Evolutionary conservation across 2,113 vertebrate genomes (phyloP), one percentile per base, ranked within the genome.

Genomic region (Nyctibius bracteatus): DNA sequence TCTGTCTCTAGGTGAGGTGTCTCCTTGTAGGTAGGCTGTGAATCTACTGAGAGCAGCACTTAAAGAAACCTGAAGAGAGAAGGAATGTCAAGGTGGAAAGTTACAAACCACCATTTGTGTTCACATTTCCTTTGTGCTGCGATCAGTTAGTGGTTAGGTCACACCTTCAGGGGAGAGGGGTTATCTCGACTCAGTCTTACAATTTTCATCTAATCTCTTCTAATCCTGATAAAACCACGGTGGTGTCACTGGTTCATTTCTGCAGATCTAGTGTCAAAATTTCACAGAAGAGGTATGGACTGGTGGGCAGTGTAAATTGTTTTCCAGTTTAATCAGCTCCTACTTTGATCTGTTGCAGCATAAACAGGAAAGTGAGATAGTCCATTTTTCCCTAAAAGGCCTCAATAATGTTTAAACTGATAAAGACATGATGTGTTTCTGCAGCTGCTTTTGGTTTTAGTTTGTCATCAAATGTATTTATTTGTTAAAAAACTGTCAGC

Each of bases 381-480:
- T 10, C 35, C 23, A 3, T 35, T 70, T 73, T 46, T 3, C 16
- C 43, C 18, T 52, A 2, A 27, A 78, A 58, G 41, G 28, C 24
- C 8, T 18, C 30, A n/a, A 51, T 65, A 46, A 86, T 8, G 8
- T 55, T 81, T 47, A 19, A 80, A 46, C 4, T 71, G 62, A 31
- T 72, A 47, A 67, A 55, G 28, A 55, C 43, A 33, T 41, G 49
- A 20, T 3, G 31, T 55, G 30, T 55, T 87, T 77, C 20, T 62
- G 33, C 49, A 49, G 37, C 59, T 88, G 85, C 74, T 89, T 89
- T 91, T 85, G 55, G 30, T 78, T n/a, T 86, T 65, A 90, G 65
- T 72, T 87, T 71, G 33, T 90, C 86, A 86, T 73, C 49, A 90
- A 57, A 85, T 57, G 10, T 67, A 72, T 94, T 81, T 90, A 81